Percentiles rank a stretch among this genome's conserved stretches.
phyloP scores from a whole-genome alignment of 2,888 invertebrate genomes.

The Apamea epomidion region DNA sequence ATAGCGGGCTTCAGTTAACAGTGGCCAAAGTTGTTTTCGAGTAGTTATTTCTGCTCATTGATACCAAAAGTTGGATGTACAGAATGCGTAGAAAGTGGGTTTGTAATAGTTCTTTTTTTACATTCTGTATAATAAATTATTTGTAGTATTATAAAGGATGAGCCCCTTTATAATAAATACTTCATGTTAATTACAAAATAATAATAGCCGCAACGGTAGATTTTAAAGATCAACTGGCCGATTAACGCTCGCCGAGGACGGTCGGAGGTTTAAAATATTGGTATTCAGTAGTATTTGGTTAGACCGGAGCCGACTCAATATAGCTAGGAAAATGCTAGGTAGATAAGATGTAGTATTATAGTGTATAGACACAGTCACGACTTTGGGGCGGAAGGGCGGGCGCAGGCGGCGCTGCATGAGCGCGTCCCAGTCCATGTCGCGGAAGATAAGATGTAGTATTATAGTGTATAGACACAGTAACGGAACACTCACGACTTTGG shows the following conservation, averaged over 20 bases:
- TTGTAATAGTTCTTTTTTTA: not conserved
- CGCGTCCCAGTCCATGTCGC: constrained; percentile 86
- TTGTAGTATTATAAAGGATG: not conserved
- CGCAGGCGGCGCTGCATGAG: too few species aligned
- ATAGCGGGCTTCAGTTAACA: not conserved
- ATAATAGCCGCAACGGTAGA: too few species aligned
- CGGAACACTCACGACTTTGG: too few species aligned
- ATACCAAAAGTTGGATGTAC: not conserved
- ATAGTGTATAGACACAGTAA: too few species aligned
- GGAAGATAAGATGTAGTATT: constrained; percentile 91
- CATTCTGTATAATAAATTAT: not conserved
- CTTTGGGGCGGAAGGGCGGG: too few species aligned
- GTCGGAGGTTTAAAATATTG: not conserved
- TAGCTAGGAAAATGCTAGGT: not conserved
- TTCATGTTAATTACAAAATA: too few species aligned
- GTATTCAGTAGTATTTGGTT: not conserved
- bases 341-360: too few species aligned
- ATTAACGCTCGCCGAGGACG: too few species aligned
- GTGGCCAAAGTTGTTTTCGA: not conserved
- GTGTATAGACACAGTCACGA: too few species aligned
- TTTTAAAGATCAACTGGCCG: too few species aligned
- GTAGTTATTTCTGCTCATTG: not conserved
- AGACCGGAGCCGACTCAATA: not conserved
- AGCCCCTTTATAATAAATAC: too few species aligned
- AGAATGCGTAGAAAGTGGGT: not conserved